Conservation (phyloP, 2,113 vertebrate genomes). For the Chrysemys picta region DNA sequence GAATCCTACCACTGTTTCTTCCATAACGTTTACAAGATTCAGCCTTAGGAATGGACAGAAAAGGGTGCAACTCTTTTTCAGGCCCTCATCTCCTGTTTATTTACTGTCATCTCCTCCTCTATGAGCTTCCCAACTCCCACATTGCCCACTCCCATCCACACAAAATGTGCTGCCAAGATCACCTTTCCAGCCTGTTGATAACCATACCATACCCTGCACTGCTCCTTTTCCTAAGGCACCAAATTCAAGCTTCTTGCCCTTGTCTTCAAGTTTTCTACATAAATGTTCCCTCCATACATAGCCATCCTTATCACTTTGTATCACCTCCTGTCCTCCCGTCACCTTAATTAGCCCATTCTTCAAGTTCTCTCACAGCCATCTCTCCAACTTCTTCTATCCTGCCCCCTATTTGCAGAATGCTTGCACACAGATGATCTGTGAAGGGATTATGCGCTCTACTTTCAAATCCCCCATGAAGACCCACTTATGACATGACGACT, state of each 20-base stretch:
- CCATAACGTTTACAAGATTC: no score
- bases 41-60: no score
- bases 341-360: neutral
- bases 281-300: neutral
- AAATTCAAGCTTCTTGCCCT: neutral
- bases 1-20: no score
- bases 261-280: neutral
- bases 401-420: neutral
- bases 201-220: neutral
- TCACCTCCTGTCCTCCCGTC: neutral
- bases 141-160: no score
- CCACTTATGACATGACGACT: neutral
- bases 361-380: neutral
- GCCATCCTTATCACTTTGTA: neutral
- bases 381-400: neutral
- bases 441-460: neutral
- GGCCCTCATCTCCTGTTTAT: no score
- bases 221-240: neutral
- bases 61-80: no score
- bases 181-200: neutral
- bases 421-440: no score
- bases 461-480: neutral
- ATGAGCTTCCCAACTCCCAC: no score
- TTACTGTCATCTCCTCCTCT: no score
- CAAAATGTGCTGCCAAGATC: no score